These are phyloP conservation scores for Patiria miniata DNA, from an alignment of 35 echinoderm and acorn worm species.

Conservation along the genomic window DNA sequence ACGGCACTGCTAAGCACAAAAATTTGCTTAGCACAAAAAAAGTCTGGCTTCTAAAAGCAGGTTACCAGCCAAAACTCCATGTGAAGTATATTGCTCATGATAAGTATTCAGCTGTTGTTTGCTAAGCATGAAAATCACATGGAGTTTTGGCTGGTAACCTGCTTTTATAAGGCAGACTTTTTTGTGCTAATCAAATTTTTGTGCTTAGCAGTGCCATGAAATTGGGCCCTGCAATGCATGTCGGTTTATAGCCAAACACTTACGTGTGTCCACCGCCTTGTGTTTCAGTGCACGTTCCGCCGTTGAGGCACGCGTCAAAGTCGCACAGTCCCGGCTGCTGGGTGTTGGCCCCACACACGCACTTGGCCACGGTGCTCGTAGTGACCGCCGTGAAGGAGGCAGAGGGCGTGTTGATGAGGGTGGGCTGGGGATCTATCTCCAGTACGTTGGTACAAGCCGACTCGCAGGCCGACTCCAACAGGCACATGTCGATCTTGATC, in stretches of 20 bases:
- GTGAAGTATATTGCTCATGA: too few species aligned
- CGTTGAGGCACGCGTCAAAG: constrained; percentile 69
- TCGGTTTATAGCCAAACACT: not conserved
- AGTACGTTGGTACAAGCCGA: constrained; percentile 79
- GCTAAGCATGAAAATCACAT: too few species aligned
- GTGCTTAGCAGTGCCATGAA: too few species aligned
- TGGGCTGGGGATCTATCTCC: constrained; percentile 64
- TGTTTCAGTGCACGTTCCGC: constrained; percentile 74
- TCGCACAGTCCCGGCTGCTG: constrained; percentile 40
- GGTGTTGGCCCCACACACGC: constrained; percentile 71
- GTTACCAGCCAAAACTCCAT: too few species aligned
- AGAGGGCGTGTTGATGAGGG: constrained; percentile 58
- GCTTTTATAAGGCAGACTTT: too few species aligned
- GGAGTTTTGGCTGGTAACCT: too few species aligned
- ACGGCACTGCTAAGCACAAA: too few species aligned
- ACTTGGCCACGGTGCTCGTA: constrained; percentile 55
- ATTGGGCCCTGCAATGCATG: not conserved
- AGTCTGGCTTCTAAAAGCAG: too few species aligned
- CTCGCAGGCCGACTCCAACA: constrained; percentile 78
- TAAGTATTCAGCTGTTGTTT: too few species aligned
- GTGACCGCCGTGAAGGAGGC: constrained; percentile 75
- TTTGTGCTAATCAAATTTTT: too few species aligned
- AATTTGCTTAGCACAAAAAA: too few species aligned
- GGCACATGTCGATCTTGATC: constrained; percentile 84
- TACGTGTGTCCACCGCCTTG: constrained; percentile 40